phyloP scores from a whole-genome alignment of 2,888 invertebrate genomes.

The Hetaerina titia region DNA sequence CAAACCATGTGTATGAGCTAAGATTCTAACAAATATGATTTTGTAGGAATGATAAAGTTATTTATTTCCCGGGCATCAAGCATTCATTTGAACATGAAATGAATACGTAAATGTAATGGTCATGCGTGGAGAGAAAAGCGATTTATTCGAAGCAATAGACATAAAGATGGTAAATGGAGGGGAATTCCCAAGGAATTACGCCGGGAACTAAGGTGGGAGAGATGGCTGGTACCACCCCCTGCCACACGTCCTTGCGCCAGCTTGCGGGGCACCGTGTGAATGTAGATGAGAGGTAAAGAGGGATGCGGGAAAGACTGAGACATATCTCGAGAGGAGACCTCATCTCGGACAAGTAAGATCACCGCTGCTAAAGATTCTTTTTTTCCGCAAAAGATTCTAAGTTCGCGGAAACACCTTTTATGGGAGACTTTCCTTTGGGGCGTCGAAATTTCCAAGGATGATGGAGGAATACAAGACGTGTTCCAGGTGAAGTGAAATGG shows the following conservation, averaged over 20 bases:
- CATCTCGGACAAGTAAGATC: conserved; percentile 1
- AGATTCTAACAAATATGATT: no score
- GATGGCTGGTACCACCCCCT: background rate
- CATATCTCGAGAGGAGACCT: background rate
- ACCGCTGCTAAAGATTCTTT: background rate
- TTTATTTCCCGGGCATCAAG: background rate
- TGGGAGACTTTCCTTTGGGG: background rate
- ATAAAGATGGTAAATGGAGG: background rate
- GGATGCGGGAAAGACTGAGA: background rate
- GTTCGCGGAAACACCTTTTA: background rate
- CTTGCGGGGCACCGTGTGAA: background rate
- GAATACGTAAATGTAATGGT: background rate
- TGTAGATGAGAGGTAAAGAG: background rate
- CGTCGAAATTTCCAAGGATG: background rate
- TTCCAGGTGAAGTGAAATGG: background rate
- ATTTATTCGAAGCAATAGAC: background rate
- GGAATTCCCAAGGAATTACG: background rate
- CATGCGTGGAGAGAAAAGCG: background rate
- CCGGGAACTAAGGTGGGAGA: background rate
- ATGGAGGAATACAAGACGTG: background rate
- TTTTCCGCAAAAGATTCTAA: background rate
- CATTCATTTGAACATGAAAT: background rate
- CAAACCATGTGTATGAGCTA: no score
- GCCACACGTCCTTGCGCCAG: no score
- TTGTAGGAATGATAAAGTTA: no score